Conservation (phyloP, 2,888 invertebrate species). For the Gandaritis pyraliata region DNA sequence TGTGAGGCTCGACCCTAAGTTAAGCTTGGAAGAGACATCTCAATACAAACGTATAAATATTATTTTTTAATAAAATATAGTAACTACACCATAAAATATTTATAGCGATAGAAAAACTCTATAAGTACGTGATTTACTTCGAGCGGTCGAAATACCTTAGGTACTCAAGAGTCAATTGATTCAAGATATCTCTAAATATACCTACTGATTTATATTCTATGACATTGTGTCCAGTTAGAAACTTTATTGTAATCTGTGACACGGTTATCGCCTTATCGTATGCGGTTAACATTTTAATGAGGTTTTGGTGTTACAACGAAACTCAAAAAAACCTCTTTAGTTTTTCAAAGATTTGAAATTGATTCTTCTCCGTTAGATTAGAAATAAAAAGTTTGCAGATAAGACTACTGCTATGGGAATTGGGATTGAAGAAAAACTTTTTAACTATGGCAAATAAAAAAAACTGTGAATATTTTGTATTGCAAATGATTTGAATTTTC, state of each 20-base stretch:
- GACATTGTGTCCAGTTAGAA: constrained; percentile 1
- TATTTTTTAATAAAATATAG: constrained; percentile 69
- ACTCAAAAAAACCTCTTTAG: constrained; percentile 15
- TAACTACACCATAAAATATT: constrained; percentile 66
- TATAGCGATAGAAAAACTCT: constrained; percentile 43
- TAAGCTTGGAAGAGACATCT: constrained; percentile 60
- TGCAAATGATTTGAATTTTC: too few relatives aligned
- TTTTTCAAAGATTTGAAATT: constrained; percentile 15
- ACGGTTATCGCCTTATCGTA: constrained; percentile 51
- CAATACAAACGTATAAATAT: constrained; percentile 74
- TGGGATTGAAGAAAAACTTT: too few relatives aligned
- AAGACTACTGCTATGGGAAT: not conserved
- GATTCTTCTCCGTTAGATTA: constrained; percentile 8
- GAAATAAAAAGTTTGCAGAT: constrained; percentile 12
- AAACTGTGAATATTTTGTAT: too few relatives aligned
- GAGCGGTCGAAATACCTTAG: constrained; percentile 39
- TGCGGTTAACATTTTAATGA: constrained; percentile 65
- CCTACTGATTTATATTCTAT: constrained; percentile 1
- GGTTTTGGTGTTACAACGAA: constrained; percentile 56
- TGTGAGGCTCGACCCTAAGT: constrained; percentile 21
- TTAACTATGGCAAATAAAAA: too few relatives aligned
- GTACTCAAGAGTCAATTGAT: constrained; percentile 39
- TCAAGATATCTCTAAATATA: constrained; percentile 22
- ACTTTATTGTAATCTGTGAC: constrained; percentile 12
- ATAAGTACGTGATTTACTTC: constrained; percentile 41